Percentiles rank a stretch among this genome's conserved stretches.
Evolutionary conservation across 2,888 invertebrate genomes (phyloP).

Genomic region (Syrista parreyssii): DNA sequence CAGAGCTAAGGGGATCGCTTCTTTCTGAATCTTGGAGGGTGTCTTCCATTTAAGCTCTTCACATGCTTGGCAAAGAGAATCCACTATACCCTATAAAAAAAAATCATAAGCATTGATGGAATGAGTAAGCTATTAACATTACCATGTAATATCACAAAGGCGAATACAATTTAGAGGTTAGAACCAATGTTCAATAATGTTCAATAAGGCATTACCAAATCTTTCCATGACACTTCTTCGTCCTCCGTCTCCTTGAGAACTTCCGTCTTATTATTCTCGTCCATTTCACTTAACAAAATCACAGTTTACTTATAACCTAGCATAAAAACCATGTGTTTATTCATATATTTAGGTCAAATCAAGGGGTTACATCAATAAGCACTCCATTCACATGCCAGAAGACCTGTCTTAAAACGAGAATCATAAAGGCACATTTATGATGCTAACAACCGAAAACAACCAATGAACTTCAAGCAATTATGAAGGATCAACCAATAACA

Average conservation of each 20-base stretch:
- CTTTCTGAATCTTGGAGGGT: constrained; percentile 95
- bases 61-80: constrained; percentile 91
- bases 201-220: constrained; percentile 68
- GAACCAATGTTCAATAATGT: constrained; percentile 17
- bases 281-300: constrained; percentile 17
- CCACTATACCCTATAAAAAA: constrained; percentile 83
- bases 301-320: background rate
- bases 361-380: too few species aligned
- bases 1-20: constrained; percentile 92
- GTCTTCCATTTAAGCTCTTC: constrained; percentile 91
- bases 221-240: constrained; percentile 69
- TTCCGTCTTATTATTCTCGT: constrained; percentile 21
- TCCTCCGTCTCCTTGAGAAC: constrained; percentile 41
- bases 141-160: constrained; percentile 9
- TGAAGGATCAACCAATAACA: too few species aligned
- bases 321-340: background rate
- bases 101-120: constrained; percentile 7
- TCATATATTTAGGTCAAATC: background rate
- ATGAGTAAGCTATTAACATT: background rate
- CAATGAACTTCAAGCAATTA: too few species aligned
- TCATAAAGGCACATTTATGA: too few species aligned
- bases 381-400: too few species aligned
- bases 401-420: too few species aligned
- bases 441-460: too few species aligned
- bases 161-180: constrained; percentile 5